Conservation (phyloP, 2,113 vertebrate genomes). For the Oncorhynchus tshawytscha region DNA sequence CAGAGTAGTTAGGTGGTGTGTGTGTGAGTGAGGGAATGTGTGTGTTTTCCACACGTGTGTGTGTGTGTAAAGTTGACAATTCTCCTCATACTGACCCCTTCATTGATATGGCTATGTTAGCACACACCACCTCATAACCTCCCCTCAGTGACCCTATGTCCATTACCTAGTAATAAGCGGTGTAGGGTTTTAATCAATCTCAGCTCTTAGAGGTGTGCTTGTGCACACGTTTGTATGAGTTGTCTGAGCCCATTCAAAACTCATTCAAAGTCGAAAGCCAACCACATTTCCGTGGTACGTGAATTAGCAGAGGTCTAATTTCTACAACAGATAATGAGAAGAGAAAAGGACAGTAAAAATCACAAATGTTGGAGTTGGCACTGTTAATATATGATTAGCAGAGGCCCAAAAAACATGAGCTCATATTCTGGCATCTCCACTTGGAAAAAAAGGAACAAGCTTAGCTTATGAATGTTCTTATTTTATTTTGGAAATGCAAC, state of each 20-base stretch:
- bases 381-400: slow-evolving; percentile 68
- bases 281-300: slow-evolving; percentile 41
- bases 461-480: slow-evolving; percentile 39
- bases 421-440: slow-evolving; percentile 59
- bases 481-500: slow-evolving; percentile 66
- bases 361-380: slow-evolving; percentile 58
- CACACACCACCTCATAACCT: background rate
- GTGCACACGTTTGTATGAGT: background rate
- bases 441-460: background rate
- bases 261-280: slow-evolving; percentile 34
- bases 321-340: slow-evolving; percentile 62
- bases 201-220: background rate
- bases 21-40: background rate
- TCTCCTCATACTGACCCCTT: slow-evolving; percentile 22
- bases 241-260: background rate
- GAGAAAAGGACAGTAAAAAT: slow-evolving; percentile 62
- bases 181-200: slow-evolving; percentile 23
- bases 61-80: background rate
- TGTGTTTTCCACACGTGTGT: background rate
- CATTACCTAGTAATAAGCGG: slow-evolving; percentile 1
- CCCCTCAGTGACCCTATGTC: background rate
- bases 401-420: slow-evolving; percentile 62
- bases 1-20: background rate
- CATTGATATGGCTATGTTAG: background rate
- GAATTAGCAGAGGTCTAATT: slow-evolving; percentile 56